A percentile compares a stretch with the other conserved stretches of the same genome.
Conservation (phyloP, 30 jellyfish, hydroid and myxozoan species). For the Pseudorhiza aurosa region DNA sequence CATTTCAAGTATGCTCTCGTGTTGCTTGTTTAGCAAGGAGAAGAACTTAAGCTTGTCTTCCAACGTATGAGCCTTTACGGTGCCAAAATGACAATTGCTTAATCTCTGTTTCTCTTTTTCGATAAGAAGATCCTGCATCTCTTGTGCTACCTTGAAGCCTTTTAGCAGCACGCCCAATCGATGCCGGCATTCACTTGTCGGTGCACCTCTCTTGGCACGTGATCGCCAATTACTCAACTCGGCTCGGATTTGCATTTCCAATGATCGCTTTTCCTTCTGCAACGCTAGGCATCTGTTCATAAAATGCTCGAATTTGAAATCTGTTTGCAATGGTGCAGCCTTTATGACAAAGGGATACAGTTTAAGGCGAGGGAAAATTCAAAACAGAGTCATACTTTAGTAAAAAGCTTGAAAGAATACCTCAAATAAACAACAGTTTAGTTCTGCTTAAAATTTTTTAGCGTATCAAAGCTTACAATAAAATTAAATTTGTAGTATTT, state of each 20-base stretch:
- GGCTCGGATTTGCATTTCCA: conserved; percentile 57
- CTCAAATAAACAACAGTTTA: no score
- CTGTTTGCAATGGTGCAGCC: conserved; percentile 17
- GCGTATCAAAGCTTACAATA: no score
- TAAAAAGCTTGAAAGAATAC: no score
- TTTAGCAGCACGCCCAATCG: conserved; percentile 42
- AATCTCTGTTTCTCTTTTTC: conserved; percentile 58
- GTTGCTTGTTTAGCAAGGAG: conserved; percentile 54
- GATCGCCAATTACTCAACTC: conserved; percentile 74
- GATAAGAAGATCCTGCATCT: conserved; percentile 56
- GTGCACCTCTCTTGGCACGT: conserved; percentile 53
- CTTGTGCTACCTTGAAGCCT: conserved; percentile 57
- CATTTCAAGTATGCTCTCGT: conserved; percentile 60
- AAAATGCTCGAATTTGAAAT: conserved; percentile 48
- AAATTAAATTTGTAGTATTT: no score
- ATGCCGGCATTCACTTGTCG: conserved; percentile 59
- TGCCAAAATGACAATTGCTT: background rate
- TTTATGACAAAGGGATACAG: background rate
- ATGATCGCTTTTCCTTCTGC: conserved; percentile 54
- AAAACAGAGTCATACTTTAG: no score
- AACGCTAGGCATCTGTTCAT: conserved; percentile 33
- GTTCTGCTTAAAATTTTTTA: no score
- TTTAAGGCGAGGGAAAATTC: no score
- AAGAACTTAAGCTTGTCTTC: conserved; percentile 45
- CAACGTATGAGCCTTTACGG: background rate